phyloP scores from a whole-genome alignment of 2,888 invertebrate genomes.

The Acronicta leporina region DNA sequence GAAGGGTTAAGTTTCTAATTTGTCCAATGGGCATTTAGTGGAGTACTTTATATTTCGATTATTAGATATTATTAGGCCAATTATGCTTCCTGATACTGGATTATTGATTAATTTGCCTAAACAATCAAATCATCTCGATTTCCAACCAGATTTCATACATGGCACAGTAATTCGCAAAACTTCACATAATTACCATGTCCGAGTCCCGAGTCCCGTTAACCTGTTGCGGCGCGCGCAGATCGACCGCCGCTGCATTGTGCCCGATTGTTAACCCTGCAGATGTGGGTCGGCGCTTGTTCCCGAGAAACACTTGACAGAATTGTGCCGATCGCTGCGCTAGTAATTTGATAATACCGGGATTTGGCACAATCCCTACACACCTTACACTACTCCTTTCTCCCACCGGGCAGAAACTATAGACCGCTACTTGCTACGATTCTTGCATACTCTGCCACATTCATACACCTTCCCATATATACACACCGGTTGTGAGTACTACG shows the following conservation, averaged over 20 bases:
- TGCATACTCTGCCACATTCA: too few relatives aligned
- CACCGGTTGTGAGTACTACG: too few relatives aligned
- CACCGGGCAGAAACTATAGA: too few relatives aligned
- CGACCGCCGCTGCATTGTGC: slow-evolving; percentile 77
- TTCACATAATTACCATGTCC: slow-evolving; percentile 48
- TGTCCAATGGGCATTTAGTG: not conserved
- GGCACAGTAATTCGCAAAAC: slow-evolving; percentile 32
- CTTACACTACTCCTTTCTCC: too few relatives aligned
- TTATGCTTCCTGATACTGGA: not conserved
- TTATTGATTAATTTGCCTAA: not conserved
- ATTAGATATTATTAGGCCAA: too few relatives aligned
- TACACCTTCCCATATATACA: too few relatives aligned
- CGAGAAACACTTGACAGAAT: slow-evolving; percentile 55
- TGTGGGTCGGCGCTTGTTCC: slow-evolving; percentile 55
- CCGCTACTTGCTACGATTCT: too few relatives aligned
- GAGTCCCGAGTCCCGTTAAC: slow-evolving; percentile 63
- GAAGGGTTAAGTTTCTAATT: not conserved
- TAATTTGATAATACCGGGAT: slow-evolving; percentile 32
- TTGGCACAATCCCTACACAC: not conserved
- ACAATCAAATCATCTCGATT: not conserved
- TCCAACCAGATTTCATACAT: not conserved
- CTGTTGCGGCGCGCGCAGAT: slow-evolving; percentile 88
- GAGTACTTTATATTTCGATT: not conserved
- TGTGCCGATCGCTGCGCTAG: slow-evolving; percentile 41
- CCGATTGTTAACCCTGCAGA: slow-evolving; percentile 67